Percentiles rank a stretch among this genome's conserved stretches.
phyloP scores from a whole-genome alignment of 1,140 invertebrate genomes.

The Trichomalopsis sarcophagae region DNA sequence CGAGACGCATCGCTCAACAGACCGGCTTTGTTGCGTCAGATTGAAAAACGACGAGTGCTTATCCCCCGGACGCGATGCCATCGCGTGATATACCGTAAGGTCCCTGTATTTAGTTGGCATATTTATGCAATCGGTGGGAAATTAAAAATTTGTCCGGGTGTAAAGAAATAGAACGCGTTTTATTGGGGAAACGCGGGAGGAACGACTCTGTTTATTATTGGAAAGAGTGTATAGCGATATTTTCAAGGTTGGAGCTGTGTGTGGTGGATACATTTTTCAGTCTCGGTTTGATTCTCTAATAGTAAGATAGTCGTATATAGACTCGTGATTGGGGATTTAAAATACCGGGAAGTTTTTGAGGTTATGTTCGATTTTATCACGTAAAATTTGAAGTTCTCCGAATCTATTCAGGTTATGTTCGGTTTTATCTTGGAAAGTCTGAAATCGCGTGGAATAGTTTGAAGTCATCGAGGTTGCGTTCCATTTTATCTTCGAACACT shows the following conservation, averaged over 20 bases:
- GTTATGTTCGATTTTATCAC: neutral
- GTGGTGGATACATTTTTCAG: too few relatives aligned
- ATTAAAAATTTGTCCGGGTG: neutral
- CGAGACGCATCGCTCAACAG: slow-evolving; percentile 30
- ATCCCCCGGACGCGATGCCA: neutral
- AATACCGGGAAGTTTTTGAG: too few relatives aligned
- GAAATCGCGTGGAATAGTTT: neutral
- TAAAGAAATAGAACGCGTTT: neutral
- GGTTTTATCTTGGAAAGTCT: neutral
- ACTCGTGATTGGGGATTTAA: too few relatives aligned
- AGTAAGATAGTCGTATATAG: too few relatives aligned
- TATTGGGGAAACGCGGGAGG: neutral
- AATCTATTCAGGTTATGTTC: neutral
- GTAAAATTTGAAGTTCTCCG: neutral
- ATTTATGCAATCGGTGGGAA: neutral
- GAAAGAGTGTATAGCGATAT: too few relatives aligned
- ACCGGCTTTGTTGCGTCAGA: slow-evolving; percentile 38
- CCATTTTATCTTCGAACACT: neutral
- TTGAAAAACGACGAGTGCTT: neutral
- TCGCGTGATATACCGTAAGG: neutral
- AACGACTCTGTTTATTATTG: too few relatives aligned
- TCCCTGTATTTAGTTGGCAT: neutral
- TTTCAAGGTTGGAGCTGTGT: too few relatives aligned
- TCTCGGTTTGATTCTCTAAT: too few relatives aligned
- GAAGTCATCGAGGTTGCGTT: neutral